Base-by-base conservation (phyloP, 2,888 invertebrate species). In the Andrena dorsata region DNA sequence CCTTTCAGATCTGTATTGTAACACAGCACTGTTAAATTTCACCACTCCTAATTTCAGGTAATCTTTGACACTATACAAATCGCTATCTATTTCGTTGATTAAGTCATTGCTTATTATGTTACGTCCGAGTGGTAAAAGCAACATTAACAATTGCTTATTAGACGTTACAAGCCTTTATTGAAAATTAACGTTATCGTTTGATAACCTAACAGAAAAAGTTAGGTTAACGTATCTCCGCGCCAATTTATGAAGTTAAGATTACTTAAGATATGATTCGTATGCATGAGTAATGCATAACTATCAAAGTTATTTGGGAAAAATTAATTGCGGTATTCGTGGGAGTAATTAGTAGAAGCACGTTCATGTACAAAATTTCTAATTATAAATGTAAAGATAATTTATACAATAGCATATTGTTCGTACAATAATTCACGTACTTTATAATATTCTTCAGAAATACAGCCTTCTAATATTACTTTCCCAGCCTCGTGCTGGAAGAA, bases 381-480 rank as follows among this genome's bases (percentile, higher is more conserved):
- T 76, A 65, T 75, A 64, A 75, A 2, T 66, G 73, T n/a, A 70
- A 69, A 76, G 97, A 90, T 97, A 97, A 70, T 87, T 94, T 95
- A 99, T 72, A 99, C 96, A 92, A 99, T 98, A 76, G 99, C 99
- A 94, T 99, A 99, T 93, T 99, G 99, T 85, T 98, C 97, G 93
- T 99, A 99, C 41, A 99, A 94, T 51, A 99, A 94, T 89, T 98
- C 98, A 76, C 99, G 95, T 64, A 99, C 97, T 95, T 96, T 97
- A 94, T 97, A 99, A 94, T 98, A 99, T 88, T 99, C 99, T 90
- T 98, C 98, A 7, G 98, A 98, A 0, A 99, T 94, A 76, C 98
- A 97, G 0, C 99, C 99, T 94, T 99, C 99, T 80, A 99, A 94
- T 49, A 98, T 97, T 53, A 99, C 97, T 92, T 97, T 96, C 0